Base-by-base conservation (phyloP, 2,888 invertebrate genomes). In the Sussaba pulchella region DNA sequence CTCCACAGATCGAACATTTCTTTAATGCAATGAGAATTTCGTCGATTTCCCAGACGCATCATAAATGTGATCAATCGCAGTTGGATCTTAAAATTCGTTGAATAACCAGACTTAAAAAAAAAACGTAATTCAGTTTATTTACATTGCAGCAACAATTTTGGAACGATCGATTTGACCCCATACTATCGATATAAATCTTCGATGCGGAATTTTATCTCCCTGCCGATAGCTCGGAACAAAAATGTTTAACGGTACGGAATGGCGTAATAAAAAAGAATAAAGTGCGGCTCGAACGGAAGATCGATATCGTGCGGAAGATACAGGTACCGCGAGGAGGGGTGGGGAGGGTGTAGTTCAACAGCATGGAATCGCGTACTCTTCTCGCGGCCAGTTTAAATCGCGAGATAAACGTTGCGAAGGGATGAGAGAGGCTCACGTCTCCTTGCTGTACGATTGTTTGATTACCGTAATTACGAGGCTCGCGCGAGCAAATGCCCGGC, bases 401-500 rank as follows among this genome's bases (percentile, higher is more conserved):
- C 54, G 47, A 43, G 72, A 76, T 81, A 69, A 81, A 76, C 80
- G 80, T 54, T 52, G 26, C 26, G 36, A 19, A 73, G 69, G 76
- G 76, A 36, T 69, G 79, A 52, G 69, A 21, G 71, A 39, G 41
- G 61, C 69, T 79, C 73, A 17, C 66, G 64, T 79, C 82, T 71
- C 82, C 77, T 86, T 86, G 64, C 81, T 74, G 78, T 82, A 84
- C 86, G 86, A 89, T 89, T 89, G 88, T 90, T 89, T 88, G 88
- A 88, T 87, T 88, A 87, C 84, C 88, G 88, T 89, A 90, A 90
- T 90, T 90, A 87, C 87, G 84, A 85, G 78, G 81, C 81, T 74
- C 83, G 82, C 72, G 78, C 82, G 81, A 83, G 78, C 69, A 76
- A 81, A 81, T 73, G 63, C 77, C 41, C 67, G 45, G 70, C 73